Evolutionary conservation across 2,797 vertebrate species (phyloP), one percentile per base, ranked within the genome.

Genomic region (Xenopus petersii): DNA sequence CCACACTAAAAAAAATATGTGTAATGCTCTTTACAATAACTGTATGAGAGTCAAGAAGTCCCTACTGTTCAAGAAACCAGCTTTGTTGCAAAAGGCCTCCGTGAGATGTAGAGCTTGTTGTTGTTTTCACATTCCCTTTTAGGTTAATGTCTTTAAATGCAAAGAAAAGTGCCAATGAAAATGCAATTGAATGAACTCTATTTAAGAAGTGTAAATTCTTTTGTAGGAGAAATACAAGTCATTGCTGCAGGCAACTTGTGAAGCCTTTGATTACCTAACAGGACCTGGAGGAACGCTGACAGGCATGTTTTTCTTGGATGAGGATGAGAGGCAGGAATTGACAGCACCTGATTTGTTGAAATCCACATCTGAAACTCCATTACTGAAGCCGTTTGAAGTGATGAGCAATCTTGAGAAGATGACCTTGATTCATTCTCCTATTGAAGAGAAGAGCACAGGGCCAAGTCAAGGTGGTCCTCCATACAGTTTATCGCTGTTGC

Each of bases 211-310:
- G 70, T 76, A 68, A 76, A 80, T 66, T 80, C 73, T 77, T 70
- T 73, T 83, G 80, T 80, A 81, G 6, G 36, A 9, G 5, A 42
- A 76, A 70, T 80, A 61, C 70, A 74, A 80, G 33, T 79, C 62
- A 64, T 49, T 55, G 84, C 58, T 60, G 81, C 82, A 84, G 87
- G 77, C 79, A 84, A 79, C 15, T 81, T 46, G 81, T 77, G 64
- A 65, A 26, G 77, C 83, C 82, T 91, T 88, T 89, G 82, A 90
- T 91, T 88, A 88, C 89, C 89, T 88, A 80, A 81, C 71, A 17
- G 86, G 87, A 90, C 88, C 86, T 81, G 24, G 33, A 12, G 80
- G 83, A 84, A 79, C 80, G 80, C 80, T 85, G 83, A 80, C 79
- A 81, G 84, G 83, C 81, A 88, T 85, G 80, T 82, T 88, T 86